Conservation (phyloP, 2,888 invertebrate species). For the Conistra vaccinii region DNA sequence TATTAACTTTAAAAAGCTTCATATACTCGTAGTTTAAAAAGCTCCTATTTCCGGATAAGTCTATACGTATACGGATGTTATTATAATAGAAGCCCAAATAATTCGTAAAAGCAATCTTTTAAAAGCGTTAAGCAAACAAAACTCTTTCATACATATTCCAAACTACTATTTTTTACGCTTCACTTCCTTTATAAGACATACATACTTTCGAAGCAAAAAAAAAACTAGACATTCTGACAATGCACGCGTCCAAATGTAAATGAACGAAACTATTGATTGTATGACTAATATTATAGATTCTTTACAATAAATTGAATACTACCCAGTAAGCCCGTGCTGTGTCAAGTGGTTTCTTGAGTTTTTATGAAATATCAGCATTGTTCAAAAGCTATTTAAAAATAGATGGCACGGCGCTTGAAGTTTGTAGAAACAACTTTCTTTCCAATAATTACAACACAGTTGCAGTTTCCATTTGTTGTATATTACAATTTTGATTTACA, state of each 20-base stretch:
- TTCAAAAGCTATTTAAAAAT: conserved; percentile 19
- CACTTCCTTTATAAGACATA: conserved; percentile 44
- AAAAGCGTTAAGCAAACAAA: conserved; percentile 12
- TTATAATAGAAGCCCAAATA: conserved; percentile 2
- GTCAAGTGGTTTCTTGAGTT: conserved; percentile 38
- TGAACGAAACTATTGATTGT: conserved; percentile 37
- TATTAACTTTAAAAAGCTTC: no score
- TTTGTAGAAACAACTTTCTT: background rate
- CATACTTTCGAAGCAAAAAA: conserved; percentile 56
- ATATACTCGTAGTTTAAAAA: background rate
- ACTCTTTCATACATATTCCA: background rate
- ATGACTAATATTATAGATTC: conserved; percentile 40
- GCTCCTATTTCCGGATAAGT: background rate
- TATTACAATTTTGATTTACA: background rate
- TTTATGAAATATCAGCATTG: conserved; percentile 19
- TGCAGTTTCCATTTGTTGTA: background rate
- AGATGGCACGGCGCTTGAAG: background rate
- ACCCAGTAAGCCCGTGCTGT: conserved; percentile 13
- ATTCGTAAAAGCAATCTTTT: background rate
- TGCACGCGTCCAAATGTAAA: conserved; percentile 49
- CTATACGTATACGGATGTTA: background rate
- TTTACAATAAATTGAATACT: conserved; percentile 31
- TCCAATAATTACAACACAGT: background rate
- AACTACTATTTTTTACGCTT: conserved; percentile 37
- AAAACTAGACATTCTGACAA: conserved; percentile 46